phyloP scores from a whole-genome alignment of 2,113 vertebrate species.

The Falco punctatus region DNA sequence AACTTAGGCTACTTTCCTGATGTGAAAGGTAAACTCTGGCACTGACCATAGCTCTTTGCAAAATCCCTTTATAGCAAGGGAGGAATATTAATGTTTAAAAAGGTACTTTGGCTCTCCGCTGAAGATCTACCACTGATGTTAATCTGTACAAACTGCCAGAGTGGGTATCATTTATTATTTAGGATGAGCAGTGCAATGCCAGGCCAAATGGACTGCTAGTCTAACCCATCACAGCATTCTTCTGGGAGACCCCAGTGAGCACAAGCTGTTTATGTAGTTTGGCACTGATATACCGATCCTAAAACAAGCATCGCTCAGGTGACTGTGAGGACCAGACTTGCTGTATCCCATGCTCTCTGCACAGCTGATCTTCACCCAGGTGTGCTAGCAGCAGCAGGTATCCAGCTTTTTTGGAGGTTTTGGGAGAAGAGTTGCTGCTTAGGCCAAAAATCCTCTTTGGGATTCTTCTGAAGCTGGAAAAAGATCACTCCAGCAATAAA shows the following conservation, averaged over 20 bases:
- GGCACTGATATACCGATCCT: neutral
- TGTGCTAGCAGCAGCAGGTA: neutral
- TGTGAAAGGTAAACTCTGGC: neutral
- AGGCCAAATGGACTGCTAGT: neutral
- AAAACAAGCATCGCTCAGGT: neutral
- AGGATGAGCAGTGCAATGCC: constrained; percentile 6
- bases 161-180: constrained; percentile 48
- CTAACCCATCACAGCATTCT: neutral
- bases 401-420: rapidly evolving
- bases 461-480: neutral
- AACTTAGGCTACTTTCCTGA: neutral
- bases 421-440: neutral
- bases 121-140: neutral
- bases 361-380: neutral
- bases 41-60: neutral
- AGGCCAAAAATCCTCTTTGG: neutral
- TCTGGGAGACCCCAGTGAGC: neutral
- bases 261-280: neutral
- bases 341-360: neutral
- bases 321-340: neutral
- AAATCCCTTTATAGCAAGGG: neutral
- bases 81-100: constrained; percentile 52
- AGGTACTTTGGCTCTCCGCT: constrained; percentile 13
- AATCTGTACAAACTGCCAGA: constrained; percentile 32
- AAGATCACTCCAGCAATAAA: neutral